A percentile compares a stretch with the other conserved stretches of the same genome.
These are phyloP conservation scores for Pangasius djambal DNA, from an alignment of 2,797 vertebrate genomes.

Conservation along the genomic window DNA sequence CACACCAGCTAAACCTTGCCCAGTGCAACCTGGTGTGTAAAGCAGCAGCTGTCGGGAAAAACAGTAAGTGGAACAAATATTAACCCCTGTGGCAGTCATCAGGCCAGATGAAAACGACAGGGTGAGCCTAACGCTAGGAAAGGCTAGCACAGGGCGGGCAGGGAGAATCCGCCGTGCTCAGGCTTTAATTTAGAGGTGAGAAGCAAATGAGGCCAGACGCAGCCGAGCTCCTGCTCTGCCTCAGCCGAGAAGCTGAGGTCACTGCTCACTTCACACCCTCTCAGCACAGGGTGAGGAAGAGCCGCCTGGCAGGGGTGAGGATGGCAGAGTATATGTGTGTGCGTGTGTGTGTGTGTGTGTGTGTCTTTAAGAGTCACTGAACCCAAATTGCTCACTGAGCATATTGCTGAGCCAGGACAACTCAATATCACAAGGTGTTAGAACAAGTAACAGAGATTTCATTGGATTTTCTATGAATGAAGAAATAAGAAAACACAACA, in stretches of 20 bases:
- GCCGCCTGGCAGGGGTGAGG: conserved; percentile 54
- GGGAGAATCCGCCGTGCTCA: conserved; percentile 56
- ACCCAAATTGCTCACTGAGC: conserved; percentile 9
- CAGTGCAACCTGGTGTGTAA: conserved; percentile 43
- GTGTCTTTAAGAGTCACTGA: conserved; percentile 21
- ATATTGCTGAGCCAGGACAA: not conserved
- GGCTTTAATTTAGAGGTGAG: conserved; percentile 74
- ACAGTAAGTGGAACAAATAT: conserved; percentile 55
- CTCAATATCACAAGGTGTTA: conserved; percentile 8
- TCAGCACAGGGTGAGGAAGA: conserved; percentile 48
- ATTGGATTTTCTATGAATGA: not conserved
- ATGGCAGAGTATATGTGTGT: conserved; percentile 48
- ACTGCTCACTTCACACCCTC: conserved; percentile 57
- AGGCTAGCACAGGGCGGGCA: conserved; percentile 33
- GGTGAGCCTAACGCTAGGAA: conserved; percentile 58
- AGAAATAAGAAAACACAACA: not conserved
- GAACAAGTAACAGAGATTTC: not conserved
- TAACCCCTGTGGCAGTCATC: conserved; percentile 54
- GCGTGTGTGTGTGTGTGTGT: conserved; percentile 13
- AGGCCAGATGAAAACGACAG: conserved; percentile 62
- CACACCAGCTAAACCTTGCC: conserved; percentile 23
- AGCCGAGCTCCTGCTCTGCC: conserved; percentile 56
- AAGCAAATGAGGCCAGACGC: conserved; percentile 70
- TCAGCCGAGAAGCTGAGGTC: conserved; percentile 64
- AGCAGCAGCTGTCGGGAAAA: conserved; percentile 56